phyloP scores from a whole-genome alignment of 2,888 invertebrate genomes.

The Leptinotarsa juncta region DNA sequence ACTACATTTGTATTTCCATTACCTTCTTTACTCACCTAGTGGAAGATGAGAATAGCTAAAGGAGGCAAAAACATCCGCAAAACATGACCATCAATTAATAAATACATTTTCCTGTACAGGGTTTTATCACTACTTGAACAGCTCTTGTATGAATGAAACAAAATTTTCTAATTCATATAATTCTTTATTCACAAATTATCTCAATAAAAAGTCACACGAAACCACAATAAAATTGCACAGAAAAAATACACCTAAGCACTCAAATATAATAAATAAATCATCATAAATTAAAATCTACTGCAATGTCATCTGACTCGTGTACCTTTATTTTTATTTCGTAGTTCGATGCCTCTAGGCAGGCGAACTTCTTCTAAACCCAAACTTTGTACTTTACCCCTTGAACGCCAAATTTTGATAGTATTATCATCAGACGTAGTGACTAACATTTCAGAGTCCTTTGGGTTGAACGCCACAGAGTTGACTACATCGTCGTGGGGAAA shows the following conservation, averaged over 20 bases:
- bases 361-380: slow-evolving; percentile 64
- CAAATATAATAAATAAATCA: slow-evolving; percentile 26
- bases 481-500: slow-evolving; percentile 84
- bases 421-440: slow-evolving; percentile 87
- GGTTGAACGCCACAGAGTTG: slow-evolving; percentile 88
- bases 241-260: not conserved
- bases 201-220: not conserved
- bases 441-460: slow-evolving; percentile 81
- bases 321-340: slow-evolving; percentile 50
- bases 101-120: too few species aligned
- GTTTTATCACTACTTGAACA: too few species aligned
- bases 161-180: not conserved
- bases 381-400: slow-evolving; percentile 66
- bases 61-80: too few species aligned
- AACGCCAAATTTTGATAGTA: slow-evolving; percentile 76
- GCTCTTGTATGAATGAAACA: too few species aligned
- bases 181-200: slow-evolving; percentile 2
- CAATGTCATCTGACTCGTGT: slow-evolving; percentile 42
- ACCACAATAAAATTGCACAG: not conserved
- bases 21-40: too few species aligned
- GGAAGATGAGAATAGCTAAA: too few species aligned
- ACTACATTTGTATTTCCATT: too few species aligned
- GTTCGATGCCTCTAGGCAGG: slow-evolving; percentile 66
- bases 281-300: slow-evolving; percentile 13
- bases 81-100: too few species aligned